These are phyloP conservation scores for Meles meles DNA, from an alignment of 2,113 vertebrate species.

Conservation along the genomic window DNA sequence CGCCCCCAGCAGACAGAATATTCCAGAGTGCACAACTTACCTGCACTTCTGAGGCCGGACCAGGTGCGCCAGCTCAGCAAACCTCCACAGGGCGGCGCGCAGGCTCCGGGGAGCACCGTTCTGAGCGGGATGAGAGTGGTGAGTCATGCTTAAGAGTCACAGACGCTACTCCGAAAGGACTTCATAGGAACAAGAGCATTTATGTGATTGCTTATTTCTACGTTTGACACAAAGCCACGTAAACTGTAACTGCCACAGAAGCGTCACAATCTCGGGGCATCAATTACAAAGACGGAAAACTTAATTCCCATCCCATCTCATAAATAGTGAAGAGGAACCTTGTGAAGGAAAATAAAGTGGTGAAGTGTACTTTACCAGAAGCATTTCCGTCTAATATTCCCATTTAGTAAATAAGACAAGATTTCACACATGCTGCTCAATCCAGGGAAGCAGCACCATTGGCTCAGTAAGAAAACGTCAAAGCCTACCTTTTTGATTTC, in stretches of 20 bases:
- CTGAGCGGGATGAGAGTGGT: slow-evolving; percentile 73
- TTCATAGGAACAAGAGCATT: background rate
- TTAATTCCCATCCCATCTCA: background rate
- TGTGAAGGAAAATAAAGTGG: background rate
- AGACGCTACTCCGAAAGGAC: background rate
- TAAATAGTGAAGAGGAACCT: background rate
- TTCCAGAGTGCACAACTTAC: slow-evolving; percentile 74
- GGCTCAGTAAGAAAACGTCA: background rate
- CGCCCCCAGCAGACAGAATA: background rate
- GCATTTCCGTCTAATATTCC: background rate
- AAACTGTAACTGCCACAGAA: background rate
- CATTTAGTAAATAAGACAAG: background rate
- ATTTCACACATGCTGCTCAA: background rate
- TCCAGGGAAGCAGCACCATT: background rate
- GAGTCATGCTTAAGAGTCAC: slow-evolving; percentile 14
- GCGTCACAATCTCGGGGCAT: background rate
- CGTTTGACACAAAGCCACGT: background rate
- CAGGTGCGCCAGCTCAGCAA: slow-evolving; percentile 96
- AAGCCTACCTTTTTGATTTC: slow-evolving; percentile 97
- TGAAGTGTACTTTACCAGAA: background rate
- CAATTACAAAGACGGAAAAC: background rate
- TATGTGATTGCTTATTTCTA: fast-evolving
- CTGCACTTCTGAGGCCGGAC: slow-evolving; percentile 98
- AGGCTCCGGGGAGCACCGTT: slow-evolving; percentile 96
- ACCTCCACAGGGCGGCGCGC: slow-evolving; percentile 96